phyloP scores from a whole-genome alignment of 2,888 invertebrate genomes.

The Ophioninae sp. region DNA sequence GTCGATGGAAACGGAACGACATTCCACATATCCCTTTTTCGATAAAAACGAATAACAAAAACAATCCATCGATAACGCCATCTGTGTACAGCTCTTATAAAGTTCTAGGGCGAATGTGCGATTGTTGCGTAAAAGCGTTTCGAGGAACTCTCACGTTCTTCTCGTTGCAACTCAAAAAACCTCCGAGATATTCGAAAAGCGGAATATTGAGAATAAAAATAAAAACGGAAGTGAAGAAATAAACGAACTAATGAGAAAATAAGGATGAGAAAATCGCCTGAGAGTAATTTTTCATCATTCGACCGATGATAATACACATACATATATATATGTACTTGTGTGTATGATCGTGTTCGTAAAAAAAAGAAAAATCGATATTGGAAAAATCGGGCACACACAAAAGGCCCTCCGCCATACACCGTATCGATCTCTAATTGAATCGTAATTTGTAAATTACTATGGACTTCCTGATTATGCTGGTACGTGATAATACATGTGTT shows the following conservation, averaged over 20 bases:
- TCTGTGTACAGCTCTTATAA: slow-evolving; percentile 33
- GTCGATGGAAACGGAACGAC: slow-evolving; percentile 58
- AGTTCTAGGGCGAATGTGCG: slow-evolving; percentile 3
- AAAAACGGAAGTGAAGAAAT: slow-evolving; percentile 5
- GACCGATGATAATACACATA: slow-evolving; percentile 20
- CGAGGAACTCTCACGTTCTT: slow-evolving; percentile 19
- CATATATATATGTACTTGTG: slow-evolving; percentile 2
- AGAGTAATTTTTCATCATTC: slow-evolving; percentile 40
- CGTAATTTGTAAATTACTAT: slow-evolving; percentile 79
- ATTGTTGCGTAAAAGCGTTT: slow-evolving; percentile 5
- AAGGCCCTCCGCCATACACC: slow-evolving; percentile 64
- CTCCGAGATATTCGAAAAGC: slow-evolving; percentile 25
- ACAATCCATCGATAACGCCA: slow-evolving; percentile 24
- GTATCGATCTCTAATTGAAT: slow-evolving; percentile 76
- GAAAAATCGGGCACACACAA: slow-evolving; percentile 51
- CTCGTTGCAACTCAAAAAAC: slow-evolving; percentile 32
- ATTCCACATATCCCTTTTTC: slow-evolving; percentile 64
- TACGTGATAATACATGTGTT: slow-evolving; percentile 79
- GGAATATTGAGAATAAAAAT: slow-evolving; percentile 19
- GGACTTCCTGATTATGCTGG: slow-evolving; percentile 79
- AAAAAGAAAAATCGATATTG: slow-evolving; percentile 34
- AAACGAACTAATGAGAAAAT: slow-evolving; percentile 37
- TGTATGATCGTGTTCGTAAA: slow-evolving; percentile 45
- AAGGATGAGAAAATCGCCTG: slow-evolving; percentile 45
- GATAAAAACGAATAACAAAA: slow-evolving; percentile 43